A percentile compares a stretch with the other conserved stretches of the same genome.
phyloP scores from a whole-genome alignment of 2,797 vertebrate genomes.

The Siniperca scherzeri region DNA sequence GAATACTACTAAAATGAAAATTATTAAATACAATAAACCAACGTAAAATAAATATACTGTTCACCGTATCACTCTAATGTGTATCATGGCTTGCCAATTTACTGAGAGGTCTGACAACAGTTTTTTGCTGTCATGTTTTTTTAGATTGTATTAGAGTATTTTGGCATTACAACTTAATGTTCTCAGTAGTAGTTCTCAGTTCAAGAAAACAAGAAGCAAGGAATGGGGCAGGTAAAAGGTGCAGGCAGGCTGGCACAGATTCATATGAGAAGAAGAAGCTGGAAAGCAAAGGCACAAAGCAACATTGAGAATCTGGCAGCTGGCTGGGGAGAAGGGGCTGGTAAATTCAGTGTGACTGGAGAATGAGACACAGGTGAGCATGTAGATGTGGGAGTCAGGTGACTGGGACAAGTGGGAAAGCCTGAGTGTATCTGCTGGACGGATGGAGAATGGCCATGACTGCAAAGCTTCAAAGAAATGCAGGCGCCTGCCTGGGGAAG shows the following conservation, averaged over 20 bases:
- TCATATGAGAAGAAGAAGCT: too few relatives aligned
- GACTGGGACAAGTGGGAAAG: neutral
- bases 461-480: neutral
- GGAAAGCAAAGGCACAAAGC: too few relatives aligned
- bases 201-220: neutral
- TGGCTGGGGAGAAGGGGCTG: too few relatives aligned
- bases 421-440: neutral
- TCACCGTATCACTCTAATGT: neutral
- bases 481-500: too few relatives aligned
- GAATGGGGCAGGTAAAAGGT: neutral
- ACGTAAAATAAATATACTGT: neutral
- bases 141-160: neutral
- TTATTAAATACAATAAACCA: neutral
- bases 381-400: too few relatives aligned
- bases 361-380: too few relatives aligned
- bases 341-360: too few relatives aligned
- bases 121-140: neutral
- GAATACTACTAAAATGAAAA: neutral
- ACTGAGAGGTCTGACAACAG: too few relatives aligned
- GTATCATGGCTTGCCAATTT: neutral
- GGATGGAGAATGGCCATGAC: neutral
- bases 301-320: too few relatives aligned
- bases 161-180: neutral
- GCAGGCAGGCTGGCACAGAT: too few relatives aligned
- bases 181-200: neutral